These are phyloP conservation scores for Talpa occidentalis DNA, from an alignment of 2,113 vertebrate species.

Conservation along the genomic window DNA sequence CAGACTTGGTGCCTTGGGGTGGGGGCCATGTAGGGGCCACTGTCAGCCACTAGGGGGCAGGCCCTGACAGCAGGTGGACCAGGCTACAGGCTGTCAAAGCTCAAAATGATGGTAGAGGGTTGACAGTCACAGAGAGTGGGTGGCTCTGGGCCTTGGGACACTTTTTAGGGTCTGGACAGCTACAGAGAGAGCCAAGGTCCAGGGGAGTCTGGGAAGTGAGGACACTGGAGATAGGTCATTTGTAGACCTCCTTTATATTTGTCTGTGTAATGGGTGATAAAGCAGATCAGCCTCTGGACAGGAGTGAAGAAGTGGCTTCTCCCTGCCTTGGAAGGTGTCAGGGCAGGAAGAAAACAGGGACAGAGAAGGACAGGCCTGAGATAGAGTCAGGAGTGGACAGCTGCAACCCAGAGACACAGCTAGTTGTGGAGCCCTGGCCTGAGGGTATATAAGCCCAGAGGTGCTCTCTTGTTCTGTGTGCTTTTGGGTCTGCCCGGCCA, in stretches of 20 bases:
- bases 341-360: background rate
- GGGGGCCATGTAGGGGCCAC: background rate
- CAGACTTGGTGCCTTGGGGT: background rate
- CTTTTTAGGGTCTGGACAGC: background rate
- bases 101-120: background rate
- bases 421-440: background rate
- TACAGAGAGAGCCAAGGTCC: background rate
- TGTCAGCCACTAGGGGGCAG: slow-evolving; percentile 78
- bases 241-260: background rate
- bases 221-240: background rate
- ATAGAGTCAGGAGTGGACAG: background rate
- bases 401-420: background rate
- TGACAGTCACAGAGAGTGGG: background rate
- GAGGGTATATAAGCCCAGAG: background rate
- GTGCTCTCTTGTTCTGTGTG: background rate
- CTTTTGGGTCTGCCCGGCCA: background rate
- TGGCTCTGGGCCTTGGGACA: background rate
- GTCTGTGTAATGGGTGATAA: background rate
- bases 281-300: rapidly evolving
- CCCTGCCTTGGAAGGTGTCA: background rate
- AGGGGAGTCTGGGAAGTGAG: background rate
- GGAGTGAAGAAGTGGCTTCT: background rate
- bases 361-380: background rate
- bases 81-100: background rate
- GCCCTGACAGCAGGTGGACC: slow-evolving; percentile 70